Evolutionary conservation across 2,888 invertebrate species (phyloP), one percentile per base, ranked within the genome.

Genomic region (Netelia virgata): DNA sequence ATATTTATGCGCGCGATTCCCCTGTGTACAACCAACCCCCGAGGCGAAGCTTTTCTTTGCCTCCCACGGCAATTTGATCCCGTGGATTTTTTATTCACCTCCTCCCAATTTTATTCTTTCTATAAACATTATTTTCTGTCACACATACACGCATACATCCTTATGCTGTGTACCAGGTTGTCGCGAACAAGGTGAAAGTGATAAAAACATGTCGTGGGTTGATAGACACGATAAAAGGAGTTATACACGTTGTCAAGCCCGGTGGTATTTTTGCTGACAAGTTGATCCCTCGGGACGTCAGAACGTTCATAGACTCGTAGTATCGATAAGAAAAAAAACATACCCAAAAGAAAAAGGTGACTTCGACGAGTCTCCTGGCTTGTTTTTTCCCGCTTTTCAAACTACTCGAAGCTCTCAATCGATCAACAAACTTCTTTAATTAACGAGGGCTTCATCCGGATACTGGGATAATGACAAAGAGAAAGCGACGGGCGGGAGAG

Each of bases 341-440:
- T 53, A n/a, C 14, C 28, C 28, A 28, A 28, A 28, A 28, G 43
- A 11, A 28, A 20, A 43, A 43, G 68, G 59, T 63, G 74, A 74
- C 68, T 74, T 74, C 68, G 68, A 73, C 36, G 64, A 18, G 55
- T 57, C 64, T 23, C 41, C 55, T 8, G n/a, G 23, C 23, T 23
- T 23, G 23, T 23, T 23, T 20, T 36, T 43, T 55, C 1, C 41
- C 43, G 3, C 11, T 72, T 69, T 81, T 59, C 76, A 14, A 66
- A 66, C 36, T 57, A 41, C 61, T 18, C 20, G 57, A 59, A 53
- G 18, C 28, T 8, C 20, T 11, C 72, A 64, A 86, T 84, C 80
- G 84, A 86, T 80, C 69, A 72, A 69, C 5, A 28, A 53, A 28
- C 66, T n/a, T 20, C 73, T 80, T 84, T 84, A 81, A 83, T 84